Conservation (phyloP, 2,888 invertebrate species). For the Platycnemis pennipes region DNA sequence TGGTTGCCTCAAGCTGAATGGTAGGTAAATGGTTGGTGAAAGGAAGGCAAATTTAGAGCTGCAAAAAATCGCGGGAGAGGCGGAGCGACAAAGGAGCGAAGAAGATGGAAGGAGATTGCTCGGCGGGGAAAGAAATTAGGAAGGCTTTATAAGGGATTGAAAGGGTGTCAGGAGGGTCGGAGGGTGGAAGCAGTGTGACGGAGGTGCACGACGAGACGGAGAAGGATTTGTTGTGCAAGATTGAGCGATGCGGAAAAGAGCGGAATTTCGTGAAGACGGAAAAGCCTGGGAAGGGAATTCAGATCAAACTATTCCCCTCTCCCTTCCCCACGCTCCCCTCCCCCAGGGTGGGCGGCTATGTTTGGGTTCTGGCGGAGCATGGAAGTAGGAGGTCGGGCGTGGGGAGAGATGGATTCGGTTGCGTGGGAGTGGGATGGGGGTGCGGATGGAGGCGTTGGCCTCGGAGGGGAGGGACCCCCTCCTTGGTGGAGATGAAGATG, state of each 20-base stretch:
- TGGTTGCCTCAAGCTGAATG: too few relatives aligned
- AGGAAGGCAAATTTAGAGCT: background rate
- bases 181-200: background rate
- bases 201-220: background rate
- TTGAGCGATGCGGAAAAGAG: background rate
- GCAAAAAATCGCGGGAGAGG: background rate
- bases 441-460: background rate
- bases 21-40: background rate
- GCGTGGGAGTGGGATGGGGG: background rate
- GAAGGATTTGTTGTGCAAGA: background rate
- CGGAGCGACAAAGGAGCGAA: background rate
- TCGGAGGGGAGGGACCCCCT: background rate
- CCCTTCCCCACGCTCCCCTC: background rate
- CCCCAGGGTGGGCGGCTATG: background rate
- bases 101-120: background rate
- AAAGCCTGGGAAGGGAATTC: background rate
- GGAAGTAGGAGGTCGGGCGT: background rate
- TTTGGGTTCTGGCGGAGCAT: background rate
- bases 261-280: background rate
- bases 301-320: background rate
- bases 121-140: background rate
- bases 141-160: background rate
- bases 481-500: conserved; percentile 38
- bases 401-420: background rate
- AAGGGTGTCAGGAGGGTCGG: background rate